These are phyloP conservation scores for Vannuccia rotundouncinata DNA, from an alignment of 2,888 invertebrate genomes.

Conservation along the genomic window DNA sequence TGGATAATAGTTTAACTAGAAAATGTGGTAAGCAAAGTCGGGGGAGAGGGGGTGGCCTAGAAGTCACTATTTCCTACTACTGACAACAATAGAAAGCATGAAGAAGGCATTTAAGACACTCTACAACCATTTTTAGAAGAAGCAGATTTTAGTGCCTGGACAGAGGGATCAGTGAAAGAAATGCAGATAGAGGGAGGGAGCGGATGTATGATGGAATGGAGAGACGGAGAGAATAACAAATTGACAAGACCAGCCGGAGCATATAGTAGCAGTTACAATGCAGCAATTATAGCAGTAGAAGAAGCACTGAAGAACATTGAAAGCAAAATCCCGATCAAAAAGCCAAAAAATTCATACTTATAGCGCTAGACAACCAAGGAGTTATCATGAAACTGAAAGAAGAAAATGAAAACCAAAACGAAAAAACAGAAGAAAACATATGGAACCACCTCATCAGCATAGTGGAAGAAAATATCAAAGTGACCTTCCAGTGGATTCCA, in stretches of 20 bases:
- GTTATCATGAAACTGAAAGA: not conserved
- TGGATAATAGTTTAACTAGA: too few relatives aligned
- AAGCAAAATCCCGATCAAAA: not conserved
- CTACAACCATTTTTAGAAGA: too few relatives aligned
- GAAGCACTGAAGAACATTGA: not conserved
- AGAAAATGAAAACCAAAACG: not conserved
- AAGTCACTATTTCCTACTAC: too few relatives aligned
- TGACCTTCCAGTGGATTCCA: not conserved
- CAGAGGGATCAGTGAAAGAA: too few relatives aligned
- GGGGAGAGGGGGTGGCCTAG: too few relatives aligned
- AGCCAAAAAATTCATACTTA: too few relatives aligned
- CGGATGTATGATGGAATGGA: not conserved
- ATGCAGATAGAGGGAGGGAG: too few relatives aligned
- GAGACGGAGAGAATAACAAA: not conserved
- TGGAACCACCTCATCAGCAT: not conserved
- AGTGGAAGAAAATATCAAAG: not conserved
- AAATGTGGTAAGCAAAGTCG: too few relatives aligned
- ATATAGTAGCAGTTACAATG: not conserved
- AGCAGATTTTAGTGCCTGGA: too few relatives aligned
- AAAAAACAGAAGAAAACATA: not conserved
- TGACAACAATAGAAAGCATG: too few relatives aligned
- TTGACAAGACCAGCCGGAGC: not conserved
- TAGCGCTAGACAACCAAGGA: too few relatives aligned
- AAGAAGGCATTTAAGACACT: too few relatives aligned
- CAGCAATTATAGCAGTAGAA: not conserved